Conservation (phyloP, 1,140 invertebrate genomes). For the Melipona quadrifasciata region DNA sequence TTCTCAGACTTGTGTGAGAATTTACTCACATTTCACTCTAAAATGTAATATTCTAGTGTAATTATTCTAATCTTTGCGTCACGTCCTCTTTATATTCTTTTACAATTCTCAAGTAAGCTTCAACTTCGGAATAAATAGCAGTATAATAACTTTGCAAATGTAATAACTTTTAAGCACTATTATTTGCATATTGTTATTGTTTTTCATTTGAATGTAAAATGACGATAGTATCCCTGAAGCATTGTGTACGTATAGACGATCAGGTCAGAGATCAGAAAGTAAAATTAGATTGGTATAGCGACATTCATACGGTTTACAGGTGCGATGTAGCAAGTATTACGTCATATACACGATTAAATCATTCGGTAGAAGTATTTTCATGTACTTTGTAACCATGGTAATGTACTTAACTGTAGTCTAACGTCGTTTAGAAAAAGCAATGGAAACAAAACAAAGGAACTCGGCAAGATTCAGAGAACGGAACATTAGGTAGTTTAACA, state of each 20-base stretch:
- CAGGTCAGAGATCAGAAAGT: neutral
- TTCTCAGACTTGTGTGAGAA: neutral
- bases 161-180: neutral
- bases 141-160: neutral
- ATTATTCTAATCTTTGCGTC: neutral
- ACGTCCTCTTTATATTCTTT: neutral
- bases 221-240: neutral
- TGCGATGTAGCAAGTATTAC: neutral
- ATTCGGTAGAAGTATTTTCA: neutral
- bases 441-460: neutral
- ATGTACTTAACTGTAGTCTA: neutral
- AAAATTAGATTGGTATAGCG: neutral
- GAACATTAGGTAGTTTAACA: neutral
- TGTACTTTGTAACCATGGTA: neutral
- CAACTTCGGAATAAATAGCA: too few relatives aligned
- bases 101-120: neutral
- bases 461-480: neutral
- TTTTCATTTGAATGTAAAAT: neutral
- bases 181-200: neutral
- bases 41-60: neutral
- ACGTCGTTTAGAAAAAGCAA: neutral
- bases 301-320: neutral
- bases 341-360: slow-evolving; percentile 24
- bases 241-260: neutral
- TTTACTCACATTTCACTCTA: neutral